phyloP scores from a whole-genome alignment of 2,888 invertebrate species.

The Augochlorella aurata region DNA sequence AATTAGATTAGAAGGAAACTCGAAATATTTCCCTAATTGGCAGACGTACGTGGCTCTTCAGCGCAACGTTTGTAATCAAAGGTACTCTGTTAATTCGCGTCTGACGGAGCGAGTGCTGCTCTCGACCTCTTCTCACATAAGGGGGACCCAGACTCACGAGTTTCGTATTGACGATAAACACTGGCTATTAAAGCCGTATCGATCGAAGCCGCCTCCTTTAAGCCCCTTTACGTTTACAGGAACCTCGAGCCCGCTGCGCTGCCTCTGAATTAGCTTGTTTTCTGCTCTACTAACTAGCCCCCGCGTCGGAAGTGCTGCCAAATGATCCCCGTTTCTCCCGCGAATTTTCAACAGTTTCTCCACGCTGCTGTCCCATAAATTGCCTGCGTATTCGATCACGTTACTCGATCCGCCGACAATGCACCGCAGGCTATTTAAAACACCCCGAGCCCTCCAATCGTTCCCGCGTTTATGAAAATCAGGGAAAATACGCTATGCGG shows the following conservation, averaged over 20 bases:
- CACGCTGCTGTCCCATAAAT: not conserved
- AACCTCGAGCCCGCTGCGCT: slow-evolving; percentile 30
- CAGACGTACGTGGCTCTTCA: slow-evolving; percentile 26
- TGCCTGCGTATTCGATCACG: not conserved
- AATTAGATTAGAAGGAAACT: slow-evolving; percentile 42
- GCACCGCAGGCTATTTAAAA: not conserved
- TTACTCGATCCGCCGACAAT: not conserved
- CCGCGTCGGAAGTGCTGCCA: slow-evolving; percentile 44
- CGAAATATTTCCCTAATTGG: slow-evolving; percentile 47
- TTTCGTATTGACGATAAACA: slow-evolving; percentile 55
- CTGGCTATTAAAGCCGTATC: slow-evolving; percentile 48
- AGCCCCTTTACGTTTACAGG: slow-evolving; percentile 50
- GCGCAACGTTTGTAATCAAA: slow-evolving; percentile 36
- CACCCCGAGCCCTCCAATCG: not conserved
- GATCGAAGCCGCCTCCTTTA: slow-evolving; percentile 50
- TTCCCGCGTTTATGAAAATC: not conserved
- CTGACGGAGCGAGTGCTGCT: slow-evolving; percentile 14
- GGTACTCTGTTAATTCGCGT: slow-evolving; percentile 25
- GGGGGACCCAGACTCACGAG: slow-evolving; percentile 17
- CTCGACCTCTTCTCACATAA: slow-evolving; percentile 18
- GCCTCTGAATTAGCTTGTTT: slow-evolving; percentile 57
- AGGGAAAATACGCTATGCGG: not conserved
- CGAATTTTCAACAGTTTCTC: slow-evolving; percentile 39
- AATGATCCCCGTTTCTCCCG: slow-evolving; percentile 41
- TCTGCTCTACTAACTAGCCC: slow-evolving; percentile 48